Percentiles rank a stretch among this genome's conserved stretches.
Conservation (phyloP, 2,797 vertebrate genomes). For the Lerista edwardsae region DNA sequence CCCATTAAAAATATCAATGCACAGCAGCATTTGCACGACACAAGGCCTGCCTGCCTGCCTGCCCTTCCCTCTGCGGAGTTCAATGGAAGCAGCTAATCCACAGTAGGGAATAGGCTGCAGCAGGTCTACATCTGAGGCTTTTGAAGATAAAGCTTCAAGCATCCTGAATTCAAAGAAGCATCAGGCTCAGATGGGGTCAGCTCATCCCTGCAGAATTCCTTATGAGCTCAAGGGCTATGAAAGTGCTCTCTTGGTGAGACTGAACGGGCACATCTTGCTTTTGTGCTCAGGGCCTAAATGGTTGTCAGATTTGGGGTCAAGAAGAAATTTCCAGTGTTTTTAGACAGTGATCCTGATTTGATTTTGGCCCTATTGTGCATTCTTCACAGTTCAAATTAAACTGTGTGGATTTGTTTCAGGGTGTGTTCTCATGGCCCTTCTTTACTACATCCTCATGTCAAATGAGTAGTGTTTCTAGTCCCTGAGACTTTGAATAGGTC, state of each 20-base stretch:
- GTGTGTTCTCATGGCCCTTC: not conserved
- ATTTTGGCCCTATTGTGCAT: not conserved
- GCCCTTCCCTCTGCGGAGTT: slow-evolving; percentile 24
- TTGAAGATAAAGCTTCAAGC: slow-evolving; percentile 22
- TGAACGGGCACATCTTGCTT: not conserved
- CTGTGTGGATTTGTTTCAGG: not conserved
- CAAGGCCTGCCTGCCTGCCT: not conserved
- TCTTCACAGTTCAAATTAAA: not conserved
- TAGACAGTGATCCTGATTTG: not conserved
- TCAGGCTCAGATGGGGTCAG: slow-evolving; percentile 26
- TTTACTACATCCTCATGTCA: not conserved
- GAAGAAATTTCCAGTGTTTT: not conserved
- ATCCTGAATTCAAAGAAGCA: slow-evolving; percentile 3
- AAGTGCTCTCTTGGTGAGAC: not conserved
- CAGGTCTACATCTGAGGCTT: slow-evolving; percentile 18
- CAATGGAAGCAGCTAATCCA: slow-evolving; percentile 23
- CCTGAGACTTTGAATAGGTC: slow-evolving; percentile 2
- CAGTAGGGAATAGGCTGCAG: not conserved
- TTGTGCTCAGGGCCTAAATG: not conserved
- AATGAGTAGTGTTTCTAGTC: not conserved
- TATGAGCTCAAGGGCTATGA: slow-evolving; percentile 16
- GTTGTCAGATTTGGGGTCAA: not conserved
- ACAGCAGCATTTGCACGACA: not conserved
- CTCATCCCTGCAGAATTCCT: slow-evolving; percentile 20
- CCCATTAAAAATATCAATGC: slow-evolving; percentile 41